Base-by-base conservation (phyloP, 2,113 vertebrate genomes). In the Neolamprologus falcicula region DNA sequence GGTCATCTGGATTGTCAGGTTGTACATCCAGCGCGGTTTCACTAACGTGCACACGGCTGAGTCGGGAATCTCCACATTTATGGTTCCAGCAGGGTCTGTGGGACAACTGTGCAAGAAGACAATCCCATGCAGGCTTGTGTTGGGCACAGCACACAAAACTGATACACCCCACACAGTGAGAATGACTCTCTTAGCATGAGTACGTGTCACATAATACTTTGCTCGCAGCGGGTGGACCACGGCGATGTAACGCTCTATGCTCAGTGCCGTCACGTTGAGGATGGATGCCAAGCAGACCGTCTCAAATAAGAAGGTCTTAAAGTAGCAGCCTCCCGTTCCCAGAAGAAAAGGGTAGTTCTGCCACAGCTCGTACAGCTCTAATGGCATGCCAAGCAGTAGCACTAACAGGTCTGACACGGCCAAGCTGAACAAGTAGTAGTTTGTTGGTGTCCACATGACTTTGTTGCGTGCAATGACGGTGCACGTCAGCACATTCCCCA, bases 351-450 rank as follows among this genome's bases (percentile, higher is more conserved):
- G 98, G 94, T 99, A 99, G 93, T 98, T 99, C 86, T 95, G 96
- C 97, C 97, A 97, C 96, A 99, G 93, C 92, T 99, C 98, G 0
- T 99, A 99, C 31, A 99, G 95, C 95, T 99, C 99, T 89, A 99
- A 92, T 0, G 98, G 98, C 98, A 99, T 97, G 8, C 98, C 98
- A 4, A 98, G 84, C 28, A 99, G 94, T 40, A 99, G 97, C 86
- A 99, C 97, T 92, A 99, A 94, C 92, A 99, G 97, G 95, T 99
- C 98, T 0, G 99, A 99, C 68, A 97, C 80, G 0, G 98, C 98
- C 87, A 99, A 95, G 94, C 99, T 99, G 96, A 99, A 97, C 50
- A 99, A 94, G 94, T 99, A 99, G 93, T 97, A 98, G 95, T 99
- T 99, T 79, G 98, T 99, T 54, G 98, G 98, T 0, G 97, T 98